Percentiles rank a stretch among this genome's conserved stretches.
Evolutionary conservation across 2,797 vertebrate species (phyloP).

Genomic region (Prionace glauca): DNA sequence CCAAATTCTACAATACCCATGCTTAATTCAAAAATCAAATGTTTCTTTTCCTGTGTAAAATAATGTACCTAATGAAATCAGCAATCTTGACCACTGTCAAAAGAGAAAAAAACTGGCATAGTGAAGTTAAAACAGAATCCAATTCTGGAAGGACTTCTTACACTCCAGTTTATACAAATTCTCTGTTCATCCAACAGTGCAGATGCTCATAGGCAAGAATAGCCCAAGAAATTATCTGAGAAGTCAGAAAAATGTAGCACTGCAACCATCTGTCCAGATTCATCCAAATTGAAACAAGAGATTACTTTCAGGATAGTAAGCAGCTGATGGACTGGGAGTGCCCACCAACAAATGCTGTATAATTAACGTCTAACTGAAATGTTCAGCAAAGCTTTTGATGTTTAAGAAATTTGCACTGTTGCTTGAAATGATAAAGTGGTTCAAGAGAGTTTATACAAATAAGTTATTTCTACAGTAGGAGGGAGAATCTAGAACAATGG

Average conservation of each 20-base stretch:
- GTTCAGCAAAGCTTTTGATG: not conserved
- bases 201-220: constrained; percentile 2
- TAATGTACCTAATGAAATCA: not conserved
- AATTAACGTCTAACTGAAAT: not conserved
- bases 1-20: not conserved
- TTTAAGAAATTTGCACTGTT: not conserved
- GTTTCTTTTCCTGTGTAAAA: not conserved
- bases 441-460: not conserved
- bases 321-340: not conserved
- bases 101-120: not conserved
- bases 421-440: not conserved
- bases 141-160: not conserved
- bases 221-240: not conserved
- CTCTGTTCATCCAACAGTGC: not conserved
- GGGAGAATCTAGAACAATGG: not conserved
- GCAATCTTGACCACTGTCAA: not conserved
- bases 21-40: not conserved
- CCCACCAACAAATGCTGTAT: not conserved
- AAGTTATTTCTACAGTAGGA: not conserved
- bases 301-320: not conserved
- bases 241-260: constrained; percentile 14
- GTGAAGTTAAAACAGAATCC: not conserved
- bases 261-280: not conserved
- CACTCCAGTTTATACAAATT: not conserved
- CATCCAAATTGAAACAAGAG: constrained; percentile 1